Conservation (phyloP, 2,888 invertebrate genomes). For the Latrodectus elegans region DNA sequence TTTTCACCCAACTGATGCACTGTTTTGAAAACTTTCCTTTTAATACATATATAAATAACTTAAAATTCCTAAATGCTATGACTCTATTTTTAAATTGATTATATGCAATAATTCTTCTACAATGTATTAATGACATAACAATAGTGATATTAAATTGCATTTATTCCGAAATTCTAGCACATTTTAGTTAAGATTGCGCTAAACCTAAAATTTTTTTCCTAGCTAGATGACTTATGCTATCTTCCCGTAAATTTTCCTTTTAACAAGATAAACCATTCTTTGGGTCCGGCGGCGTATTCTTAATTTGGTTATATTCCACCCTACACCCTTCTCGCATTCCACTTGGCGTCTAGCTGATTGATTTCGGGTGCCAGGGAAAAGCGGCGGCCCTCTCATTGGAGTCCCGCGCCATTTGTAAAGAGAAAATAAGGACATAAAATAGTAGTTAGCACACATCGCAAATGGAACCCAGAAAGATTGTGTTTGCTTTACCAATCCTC, state of each 20-base stretch:
- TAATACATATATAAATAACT: no score
- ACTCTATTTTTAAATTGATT: no score
- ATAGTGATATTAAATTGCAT: no score
- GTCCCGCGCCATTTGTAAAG: conserved; percentile 29
- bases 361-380: conserved; percentile 11
- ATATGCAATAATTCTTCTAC: no score
- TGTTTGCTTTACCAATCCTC: background rate
- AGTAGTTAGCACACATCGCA: conserved; percentile 43
- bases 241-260: background rate
- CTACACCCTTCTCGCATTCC: conserved; percentile 11
- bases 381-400: conserved; percentile 6
- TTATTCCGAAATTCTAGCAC: no score
- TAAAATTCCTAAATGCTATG: no score
- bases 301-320: conserved; percentile 46
- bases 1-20: no score
- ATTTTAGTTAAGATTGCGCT: no score
- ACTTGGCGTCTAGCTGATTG: conserved; percentile 38
- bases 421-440: conserved; percentile 58
- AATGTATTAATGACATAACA: no score
- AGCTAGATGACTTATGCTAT: conserved; percentile 30
- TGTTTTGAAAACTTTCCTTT: no score
- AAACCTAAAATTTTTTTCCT: no score
- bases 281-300: conserved; percentile 20
- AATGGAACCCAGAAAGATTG: conserved; percentile 43
- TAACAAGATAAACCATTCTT: conserved; percentile 22